These are phyloP conservation scores for Synanthedon formicaeformis DNA, from an alignment of 2,888 invertebrate genomes.

Conservation along the genomic window DNA sequence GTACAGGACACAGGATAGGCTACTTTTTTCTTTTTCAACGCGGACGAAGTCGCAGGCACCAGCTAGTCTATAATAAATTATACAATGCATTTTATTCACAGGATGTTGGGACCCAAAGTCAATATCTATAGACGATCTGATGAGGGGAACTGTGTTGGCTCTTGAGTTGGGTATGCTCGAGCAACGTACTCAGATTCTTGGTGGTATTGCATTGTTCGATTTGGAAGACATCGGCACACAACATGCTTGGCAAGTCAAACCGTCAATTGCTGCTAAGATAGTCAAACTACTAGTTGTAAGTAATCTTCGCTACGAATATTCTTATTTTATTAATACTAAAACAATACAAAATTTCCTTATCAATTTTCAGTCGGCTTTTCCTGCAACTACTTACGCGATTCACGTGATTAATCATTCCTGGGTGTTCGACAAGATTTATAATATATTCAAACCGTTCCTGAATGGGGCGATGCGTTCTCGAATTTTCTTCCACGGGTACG, in stretches of 20 bases:
- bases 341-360: neutral
- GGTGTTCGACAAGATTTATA: slow-evolving; percentile 83
- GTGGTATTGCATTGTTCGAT: slow-evolving; percentile 83
- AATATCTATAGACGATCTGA: slow-evolving; percentile 75
- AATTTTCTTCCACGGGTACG: slow-evolving; percentile 78
- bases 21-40: too few species aligned
- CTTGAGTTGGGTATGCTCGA: slow-evolving; percentile 82
- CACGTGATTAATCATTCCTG: slow-evolving; percentile 86
- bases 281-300: slow-evolving; percentile 78
- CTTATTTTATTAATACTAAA: too few species aligned
- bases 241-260: slow-evolving; percentile 81
- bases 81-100: slow-evolving; percentile 21
- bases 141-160: slow-evolving; percentile 77
- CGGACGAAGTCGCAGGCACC: too few species aligned
- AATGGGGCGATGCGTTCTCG: slow-evolving; percentile 75
- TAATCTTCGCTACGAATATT: slow-evolving; percentile 7
- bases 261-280: slow-evolving; percentile 75
- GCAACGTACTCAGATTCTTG: slow-evolving; percentile 79
- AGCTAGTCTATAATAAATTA: too few species aligned
- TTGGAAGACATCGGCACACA: slow-evolving; percentile 76
- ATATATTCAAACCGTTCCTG: slow-evolving; percentile 82
- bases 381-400: slow-evolving; percentile 78
- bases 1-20: too few species aligned
- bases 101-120: slow-evolving; percentile 81
- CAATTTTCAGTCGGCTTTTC: slow-evolving; percentile 75